A percentile compares a stretch with the other conserved stretches of the same genome.
Conservation (phyloP, 2,888 invertebrate species). For the Liopterus haemorrhoidalis region DNA sequence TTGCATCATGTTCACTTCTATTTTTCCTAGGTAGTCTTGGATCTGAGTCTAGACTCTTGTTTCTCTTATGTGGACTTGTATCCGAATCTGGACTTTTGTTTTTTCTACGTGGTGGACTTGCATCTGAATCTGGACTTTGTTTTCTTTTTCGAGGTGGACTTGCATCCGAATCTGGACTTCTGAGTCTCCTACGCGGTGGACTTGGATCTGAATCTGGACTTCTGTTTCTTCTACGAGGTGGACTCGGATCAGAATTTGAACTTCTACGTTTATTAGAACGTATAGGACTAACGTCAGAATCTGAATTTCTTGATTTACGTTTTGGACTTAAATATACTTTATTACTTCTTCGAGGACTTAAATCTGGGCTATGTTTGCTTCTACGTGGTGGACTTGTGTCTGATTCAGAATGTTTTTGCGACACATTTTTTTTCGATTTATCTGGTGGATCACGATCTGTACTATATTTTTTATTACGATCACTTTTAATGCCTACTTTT, state of each 20-base stretch:
- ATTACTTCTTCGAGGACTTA: constrained; percentile 37
- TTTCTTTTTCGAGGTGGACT: constrained; percentile 27
- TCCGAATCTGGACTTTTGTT: constrained; percentile 24
- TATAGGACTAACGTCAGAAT: constrained; percentile 30
- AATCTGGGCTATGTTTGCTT: constrained; percentile 33
- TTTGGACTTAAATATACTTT: constrained; percentile 19
- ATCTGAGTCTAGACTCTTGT: constrained; percentile 24
- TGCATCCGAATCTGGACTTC: constrained; percentile 20
- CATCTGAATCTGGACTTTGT: constrained; percentile 18
- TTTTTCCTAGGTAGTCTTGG: constrained; percentile 23
- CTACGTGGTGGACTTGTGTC: constrained; percentile 38
- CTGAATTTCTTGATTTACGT: constrained; percentile 22
- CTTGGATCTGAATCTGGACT: constrained; percentile 33
- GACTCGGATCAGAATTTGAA: constrained; percentile 33
- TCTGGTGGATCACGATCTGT: constrained; percentile 12
- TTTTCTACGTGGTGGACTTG: constrained; percentile 19
- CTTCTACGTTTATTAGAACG: constrained; percentile 26
- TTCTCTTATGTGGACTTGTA: constrained; percentile 25
- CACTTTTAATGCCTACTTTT: constrained; percentile 8
- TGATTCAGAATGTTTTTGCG: constrained; percentile 24
- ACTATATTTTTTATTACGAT: constrained; percentile 11
- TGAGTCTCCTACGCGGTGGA: constrained; percentile 31
- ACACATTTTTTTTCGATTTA: constrained; percentile 12
- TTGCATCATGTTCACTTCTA: constrained; percentile 22
- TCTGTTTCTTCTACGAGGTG: constrained; percentile 34